These are phyloP conservation scores for Andrena haemorrhoa DNA, from an alignment of 2,888 invertebrate species.

Conservation along the genomic window DNA sequence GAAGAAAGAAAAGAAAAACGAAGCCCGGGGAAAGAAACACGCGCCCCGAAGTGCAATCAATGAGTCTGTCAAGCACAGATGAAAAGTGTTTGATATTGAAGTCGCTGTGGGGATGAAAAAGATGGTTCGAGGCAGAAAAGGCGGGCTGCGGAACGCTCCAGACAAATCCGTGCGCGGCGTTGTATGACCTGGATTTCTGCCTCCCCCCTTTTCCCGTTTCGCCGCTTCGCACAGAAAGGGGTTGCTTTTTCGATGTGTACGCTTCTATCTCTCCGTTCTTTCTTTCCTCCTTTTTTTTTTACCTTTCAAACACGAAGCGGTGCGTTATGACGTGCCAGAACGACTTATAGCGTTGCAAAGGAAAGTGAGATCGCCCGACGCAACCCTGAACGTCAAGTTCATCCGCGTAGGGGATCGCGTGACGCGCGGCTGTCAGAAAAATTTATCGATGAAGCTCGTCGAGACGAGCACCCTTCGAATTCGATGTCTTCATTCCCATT, in stretches of 20 bases:
- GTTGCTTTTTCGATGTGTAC: slow-evolving; percentile 31
- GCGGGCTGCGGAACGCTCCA: slow-evolving; percentile 45
- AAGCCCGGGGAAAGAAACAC: slow-evolving; percentile 14
- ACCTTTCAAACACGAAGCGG: slow-evolving; percentile 4
- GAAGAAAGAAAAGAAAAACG: neutral
- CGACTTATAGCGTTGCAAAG: slow-evolving; percentile 27
- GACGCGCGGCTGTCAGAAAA: neutral
- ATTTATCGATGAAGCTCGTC: neutral
- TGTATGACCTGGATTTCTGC: slow-evolving; percentile 53
- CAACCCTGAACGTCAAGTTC: slow-evolving; percentile 14
- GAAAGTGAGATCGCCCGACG: slow-evolving; percentile 41
- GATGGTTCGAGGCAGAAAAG: slow-evolving; percentile 53
- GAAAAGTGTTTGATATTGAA: slow-evolving; percentile 66
- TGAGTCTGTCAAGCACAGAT: slow-evolving; percentile 57
- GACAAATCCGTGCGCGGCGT: slow-evolving; percentile 50
- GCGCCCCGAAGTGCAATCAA: slow-evolving; percentile 44
- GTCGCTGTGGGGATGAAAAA: slow-evolving; percentile 59
- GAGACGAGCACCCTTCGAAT: neutral
- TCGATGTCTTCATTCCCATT: neutral
- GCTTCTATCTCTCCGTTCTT: slow-evolving; percentile 4
- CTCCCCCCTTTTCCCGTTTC: slow-evolving; percentile 16
- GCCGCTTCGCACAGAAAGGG: slow-evolving; percentile 36
- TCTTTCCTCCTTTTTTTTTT: neutral
- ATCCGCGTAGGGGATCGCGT: neutral
- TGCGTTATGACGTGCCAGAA: slow-evolving; percentile 31